Evolutionary conservation across 2,888 invertebrate species (phyloP).

Genomic region (Lithodes maja): DNA sequence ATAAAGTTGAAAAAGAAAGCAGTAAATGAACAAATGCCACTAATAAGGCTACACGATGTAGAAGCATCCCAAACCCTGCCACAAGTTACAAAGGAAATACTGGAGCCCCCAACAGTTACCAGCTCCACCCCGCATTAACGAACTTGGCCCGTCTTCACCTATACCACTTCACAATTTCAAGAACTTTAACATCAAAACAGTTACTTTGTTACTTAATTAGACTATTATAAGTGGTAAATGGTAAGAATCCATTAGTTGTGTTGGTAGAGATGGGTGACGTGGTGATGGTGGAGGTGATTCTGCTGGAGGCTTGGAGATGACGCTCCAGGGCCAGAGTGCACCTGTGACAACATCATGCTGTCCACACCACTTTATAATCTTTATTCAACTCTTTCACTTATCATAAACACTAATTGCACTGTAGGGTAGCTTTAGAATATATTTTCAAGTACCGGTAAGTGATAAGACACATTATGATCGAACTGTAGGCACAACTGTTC

Average conservation of each 20-base stretch:
- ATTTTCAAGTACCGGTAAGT: not conserved
- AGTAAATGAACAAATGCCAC: not conserved
- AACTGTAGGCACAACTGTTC: not conserved
- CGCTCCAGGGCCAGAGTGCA: not conserved
- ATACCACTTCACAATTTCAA: not conserved
- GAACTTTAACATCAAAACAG: not conserved
- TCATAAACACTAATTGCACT: not conserved
- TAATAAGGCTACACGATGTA: not conserved
- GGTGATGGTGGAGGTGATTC: not conserved
- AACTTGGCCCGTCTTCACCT: not conserved
- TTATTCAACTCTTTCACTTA: not conserved
- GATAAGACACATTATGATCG: not conserved
- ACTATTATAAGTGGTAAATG: not conserved
- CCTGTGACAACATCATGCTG: constrained; percentile 10
- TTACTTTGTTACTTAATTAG: not conserved
- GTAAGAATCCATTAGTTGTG: not conserved
- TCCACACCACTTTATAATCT: not conserved
- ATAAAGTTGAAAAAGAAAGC: not conserved
- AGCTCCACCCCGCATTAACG: constrained; percentile 45
- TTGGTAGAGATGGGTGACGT: constrained; percentile 1
- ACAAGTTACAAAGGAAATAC: constrained; percentile 47
- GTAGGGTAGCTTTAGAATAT: not conserved
- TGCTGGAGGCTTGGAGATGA: not conserved
- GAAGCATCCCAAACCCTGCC: constrained; percentile 29
- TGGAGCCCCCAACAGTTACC: constrained; percentile 53